Evolutionary conservation across 1,140 invertebrate species (phyloP).

Genomic region (Pachyrhynchus sulphureomaculatus): DNA sequence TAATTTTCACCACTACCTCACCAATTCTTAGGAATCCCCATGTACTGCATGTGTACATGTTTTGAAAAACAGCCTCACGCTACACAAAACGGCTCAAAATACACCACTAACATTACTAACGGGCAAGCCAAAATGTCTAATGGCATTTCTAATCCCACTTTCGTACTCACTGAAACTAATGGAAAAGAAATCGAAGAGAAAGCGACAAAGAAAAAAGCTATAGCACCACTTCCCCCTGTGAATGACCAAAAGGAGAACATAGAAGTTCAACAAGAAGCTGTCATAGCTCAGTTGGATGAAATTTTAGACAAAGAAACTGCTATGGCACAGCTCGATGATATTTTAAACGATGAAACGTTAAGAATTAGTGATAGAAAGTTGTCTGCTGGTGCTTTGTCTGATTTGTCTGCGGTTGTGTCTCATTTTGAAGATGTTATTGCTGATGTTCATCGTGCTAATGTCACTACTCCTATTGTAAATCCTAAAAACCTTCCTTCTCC

Average conservation of each 20-base stretch:
- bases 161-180: conserved; percentile 10
- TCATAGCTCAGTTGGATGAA: conserved; percentile 35
- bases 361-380: conserved; percentile 29
- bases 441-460: conserved; percentile 38
- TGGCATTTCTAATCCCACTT: conserved; percentile 28
- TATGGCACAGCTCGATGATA: conserved; percentile 4
- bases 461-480: conserved; percentile 23
- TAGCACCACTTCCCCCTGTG: conserved; percentile 11
- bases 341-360: conserved; percentile 4
- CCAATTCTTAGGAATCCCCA: conserved; percentile 38
- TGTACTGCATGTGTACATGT: conserved; percentile 38
- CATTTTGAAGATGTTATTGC: conserved; percentile 37
- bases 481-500: background rate
- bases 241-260: conserved; percentile 18
- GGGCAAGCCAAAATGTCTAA: conserved; percentile 1
- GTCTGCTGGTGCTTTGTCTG: conserved; percentile 34
- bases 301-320: conserved; percentile 37
- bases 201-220: conserved; percentile 24
- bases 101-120: conserved; percentile 16
- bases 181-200: background rate
- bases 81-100: conserved; percentile 16
- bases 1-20: background rate
- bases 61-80: conserved; percentile 1
- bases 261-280: conserved; percentile 24
- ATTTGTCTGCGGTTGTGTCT: conserved; percentile 32